Evolutionary conservation across 1,140 invertebrate genomes (phyloP), one percentile per base, ranked within the genome.

Genomic region (Lepidurus couesii): DNA sequence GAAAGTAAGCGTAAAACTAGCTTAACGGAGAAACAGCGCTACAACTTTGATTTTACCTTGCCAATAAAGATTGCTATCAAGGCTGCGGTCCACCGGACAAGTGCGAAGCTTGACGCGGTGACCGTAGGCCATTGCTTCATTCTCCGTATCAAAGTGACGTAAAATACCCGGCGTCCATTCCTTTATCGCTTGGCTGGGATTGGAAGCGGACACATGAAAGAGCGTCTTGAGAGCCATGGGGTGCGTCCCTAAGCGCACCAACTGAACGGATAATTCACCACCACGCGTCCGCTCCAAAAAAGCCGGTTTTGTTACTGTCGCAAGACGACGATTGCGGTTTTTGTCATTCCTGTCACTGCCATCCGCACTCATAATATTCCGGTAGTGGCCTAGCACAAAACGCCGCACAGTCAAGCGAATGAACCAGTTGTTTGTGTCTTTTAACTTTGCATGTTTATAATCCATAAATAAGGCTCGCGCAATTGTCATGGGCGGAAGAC

Each of bases 41-140:
- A 16, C 53, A 16, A 7, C 53, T n/a, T 65, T 34, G 26, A 65
- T 21, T 13, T 7, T 65, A 65, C 53, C 53, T 65, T 65, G 53
- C 53, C 53, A 65, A 21, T 65, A 65, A 65, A 65, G 53, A 16
- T 65, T 65, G 53, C 53, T 65, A 65, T 65, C 53, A 16, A 65
- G 53, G 53, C 53, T 65, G 21, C 53, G 53, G 21, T 65, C 53
- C 16, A 65, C 53, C 21, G 21, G 53, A 4, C 53, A 65, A 65
- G 53, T 65, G 21, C 53, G 16, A 21, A 65, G 53, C 53, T 65
- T 65, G 53, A 21, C 53, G 16, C 21, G 53, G 16, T n/a, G 53
- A 11, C 53, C 53, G 13, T 65, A 65, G 21, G 21, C 8, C 53
- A 65, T 65, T 9, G 53, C 53, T 65, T 65, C 53, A 21, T 7